Base-by-base conservation (phyloP, 2,888 invertebrate genomes). In the Caenorhabditis auriculariae region DNA sequence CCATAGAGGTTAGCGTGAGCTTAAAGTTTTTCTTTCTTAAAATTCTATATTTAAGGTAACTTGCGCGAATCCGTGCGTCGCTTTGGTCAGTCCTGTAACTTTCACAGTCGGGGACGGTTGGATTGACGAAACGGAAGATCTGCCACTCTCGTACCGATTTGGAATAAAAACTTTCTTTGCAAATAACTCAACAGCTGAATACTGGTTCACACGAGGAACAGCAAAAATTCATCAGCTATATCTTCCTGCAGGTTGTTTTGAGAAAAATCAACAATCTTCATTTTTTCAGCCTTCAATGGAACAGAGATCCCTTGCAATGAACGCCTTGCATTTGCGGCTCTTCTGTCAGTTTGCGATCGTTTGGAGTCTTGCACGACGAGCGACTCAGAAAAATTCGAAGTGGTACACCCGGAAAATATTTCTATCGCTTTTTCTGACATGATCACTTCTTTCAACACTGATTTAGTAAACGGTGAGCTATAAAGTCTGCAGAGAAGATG, bases 281-380 rank as follows among this genome's bases (percentile, higher is more conserved):
- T 12, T 9, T 27, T 43, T 61, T 39, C 46, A 59, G 69, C 69
- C 2, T 54, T 42, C 47, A 54, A 57, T 0, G 59, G 60, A 27
- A 51, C 51, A 15, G 55, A 60, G n/a, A 60, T 50, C 37, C 43
- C 59, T 32, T 74, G 74, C 54, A 51, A 54, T 7, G 44, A 55
- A 2, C 54, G 71, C 9, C 48, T 63, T 23, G 73, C 66, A 3
- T 65, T 57, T 17, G 45, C 55, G 32, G 72, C 66, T 0, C 19
- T 68, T 7, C 19, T 74, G 21, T 66, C 69, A 26, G 66, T 68
- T 2, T 74, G 74, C 46, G 71, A 71, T 41, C 52, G 51, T 1
- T 37, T 60, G 7, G 64, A 53, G 7, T 63, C 72, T 21, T 74
- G 74, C 43, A 58, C 41, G 17, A 54, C 53, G 4, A 49, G 54